A percentile compares a stretch with the other conserved stretches of the same genome.
These are phyloP conservation scores for Sthenelais limicola DNA, from an alignment of 2,888 invertebrate species.

Conservation along the genomic window DNA sequence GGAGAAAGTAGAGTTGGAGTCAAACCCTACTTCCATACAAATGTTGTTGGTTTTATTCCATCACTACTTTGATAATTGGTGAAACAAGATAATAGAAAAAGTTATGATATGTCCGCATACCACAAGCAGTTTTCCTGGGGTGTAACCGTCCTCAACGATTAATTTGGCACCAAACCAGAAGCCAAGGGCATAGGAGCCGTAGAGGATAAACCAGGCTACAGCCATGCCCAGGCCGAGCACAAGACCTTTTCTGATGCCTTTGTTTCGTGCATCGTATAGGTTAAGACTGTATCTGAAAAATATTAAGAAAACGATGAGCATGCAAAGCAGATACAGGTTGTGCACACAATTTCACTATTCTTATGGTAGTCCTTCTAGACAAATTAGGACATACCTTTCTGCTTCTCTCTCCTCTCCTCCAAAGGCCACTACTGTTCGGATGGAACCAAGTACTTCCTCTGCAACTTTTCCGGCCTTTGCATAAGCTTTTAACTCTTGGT, in stretches of 20 bases:
- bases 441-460: conserved; percentile 67
- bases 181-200: conserved; percentile 77
- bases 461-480: conserved; percentile 75
- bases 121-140: conserved; percentile 36
- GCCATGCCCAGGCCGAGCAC: conserved; percentile 67
- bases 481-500: conserved; percentile 74
- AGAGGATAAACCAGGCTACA: conserved; percentile 78
- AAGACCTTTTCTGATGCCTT: conserved; percentile 71
- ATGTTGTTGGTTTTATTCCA: no score
- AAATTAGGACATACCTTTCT: conserved; percentile 75
- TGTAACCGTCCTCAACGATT: conserved; percentile 51
- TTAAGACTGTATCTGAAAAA: conserved; percentile 56
- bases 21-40: no score
- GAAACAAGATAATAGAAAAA: no score
- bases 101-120: no score
- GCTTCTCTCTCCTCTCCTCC: conserved; percentile 65
- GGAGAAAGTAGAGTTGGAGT: no score
- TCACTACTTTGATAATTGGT: no score
- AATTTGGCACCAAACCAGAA: conserved; percentile 72
- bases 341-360: neutral
- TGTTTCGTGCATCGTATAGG: conserved; percentile 66
- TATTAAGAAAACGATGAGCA: neutral
- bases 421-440: conserved; percentile 69
- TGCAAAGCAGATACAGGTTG: neutral
- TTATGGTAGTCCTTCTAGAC: neutral